Evolutionary conservation across 2,888 invertebrate genomes (phyloP).

Genomic region (Rhogogaster chlorosoma): DNA sequence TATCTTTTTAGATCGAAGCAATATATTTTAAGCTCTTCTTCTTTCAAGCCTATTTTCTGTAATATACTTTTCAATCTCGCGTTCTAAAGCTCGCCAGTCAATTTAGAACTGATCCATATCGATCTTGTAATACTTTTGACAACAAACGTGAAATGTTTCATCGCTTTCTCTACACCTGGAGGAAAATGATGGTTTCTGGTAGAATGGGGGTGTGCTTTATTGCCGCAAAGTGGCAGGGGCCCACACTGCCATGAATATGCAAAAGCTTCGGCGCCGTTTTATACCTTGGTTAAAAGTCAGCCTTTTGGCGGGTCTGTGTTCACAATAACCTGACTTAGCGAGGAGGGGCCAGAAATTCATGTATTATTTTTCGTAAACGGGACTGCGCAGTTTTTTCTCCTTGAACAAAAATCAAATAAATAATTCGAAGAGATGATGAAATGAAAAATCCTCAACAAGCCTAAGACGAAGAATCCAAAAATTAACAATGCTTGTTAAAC

Average conservation of each 20-base stretch:
- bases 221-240: slow-evolving; percentile 39
- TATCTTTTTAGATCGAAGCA: not conserved
- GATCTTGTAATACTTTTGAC: slow-evolving; percentile 19
- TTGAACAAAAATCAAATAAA: not conserved
- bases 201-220: slow-evolving; percentile 38
- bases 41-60: not conserved
- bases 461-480: not conserved
- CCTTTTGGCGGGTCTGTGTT: slow-evolving; percentile 20
- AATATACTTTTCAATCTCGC: slow-evolving; percentile 2
- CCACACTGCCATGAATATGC: slow-evolving; percentile 22
- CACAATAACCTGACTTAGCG: slow-evolving; percentile 5
- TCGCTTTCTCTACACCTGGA: not conserved
- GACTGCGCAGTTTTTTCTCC: not conserved
- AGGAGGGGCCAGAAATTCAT: not conserved
- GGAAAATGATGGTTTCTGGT: slow-evolving; percentile 5
- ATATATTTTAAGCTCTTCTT: not conserved
- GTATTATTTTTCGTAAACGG: not conserved
- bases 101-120: not conserved
- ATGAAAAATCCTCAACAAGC: not conserved
- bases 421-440: not conserved
- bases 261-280: slow-evolving; percentile 3
- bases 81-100: slow-evolving; percentile 1
- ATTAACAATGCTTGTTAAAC: not conserved
- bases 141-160: slow-evolving; percentile 21
- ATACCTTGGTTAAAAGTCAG: slow-evolving; percentile 12